A percentile compares a stretch with the other conserved stretches of the same genome.
These are phyloP conservation scores for Pterocles orientalis DNA, from an alignment of 2,113 vertebrate species.

Conservation along the genomic window DNA sequence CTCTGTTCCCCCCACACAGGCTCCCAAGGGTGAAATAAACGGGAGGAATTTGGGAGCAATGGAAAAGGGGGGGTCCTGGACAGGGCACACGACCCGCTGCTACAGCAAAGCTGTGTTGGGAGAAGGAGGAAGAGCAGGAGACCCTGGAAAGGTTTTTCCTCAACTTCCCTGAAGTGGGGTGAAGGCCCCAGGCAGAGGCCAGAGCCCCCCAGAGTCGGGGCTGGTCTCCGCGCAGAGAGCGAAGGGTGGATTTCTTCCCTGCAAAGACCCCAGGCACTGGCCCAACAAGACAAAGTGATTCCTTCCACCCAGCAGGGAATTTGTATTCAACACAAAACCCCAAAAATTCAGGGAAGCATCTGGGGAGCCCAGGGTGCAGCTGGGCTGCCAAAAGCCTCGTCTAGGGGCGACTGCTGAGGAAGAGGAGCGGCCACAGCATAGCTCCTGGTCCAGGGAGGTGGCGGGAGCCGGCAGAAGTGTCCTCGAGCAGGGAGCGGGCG, in stretches of 20 bases:
- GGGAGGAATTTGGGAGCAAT: neutral
- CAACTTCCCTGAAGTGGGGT: neutral
- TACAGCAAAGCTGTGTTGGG: neutral
- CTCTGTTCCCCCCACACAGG: neutral
- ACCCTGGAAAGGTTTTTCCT: too few species aligned
- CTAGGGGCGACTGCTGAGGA: accelerated
- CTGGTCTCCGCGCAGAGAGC: too few species aligned
- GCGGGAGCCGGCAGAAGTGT: accelerated
- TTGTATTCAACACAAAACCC: neutral
- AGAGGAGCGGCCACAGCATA: neutral
- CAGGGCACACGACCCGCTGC: neutral
- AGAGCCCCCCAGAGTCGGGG: neutral
- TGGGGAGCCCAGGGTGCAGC: neutral
- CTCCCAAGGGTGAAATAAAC: neutral
- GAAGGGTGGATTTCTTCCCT: neutral
- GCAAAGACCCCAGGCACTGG: neutral
- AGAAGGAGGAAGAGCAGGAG: neutral
- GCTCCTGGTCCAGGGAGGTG: accelerated
- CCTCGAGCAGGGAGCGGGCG: accelerated
- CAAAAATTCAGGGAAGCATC: neutral
- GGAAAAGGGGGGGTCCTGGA: neutral
- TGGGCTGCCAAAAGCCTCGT: accelerated
- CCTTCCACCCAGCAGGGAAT: neutral
- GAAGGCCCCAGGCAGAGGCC: neutral
- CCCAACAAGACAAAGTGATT: neutral